These are phyloP conservation scores for Colletes latitarsis DNA, from an alignment of 1,140 invertebrate genomes.

Conservation along the genomic window DNA sequence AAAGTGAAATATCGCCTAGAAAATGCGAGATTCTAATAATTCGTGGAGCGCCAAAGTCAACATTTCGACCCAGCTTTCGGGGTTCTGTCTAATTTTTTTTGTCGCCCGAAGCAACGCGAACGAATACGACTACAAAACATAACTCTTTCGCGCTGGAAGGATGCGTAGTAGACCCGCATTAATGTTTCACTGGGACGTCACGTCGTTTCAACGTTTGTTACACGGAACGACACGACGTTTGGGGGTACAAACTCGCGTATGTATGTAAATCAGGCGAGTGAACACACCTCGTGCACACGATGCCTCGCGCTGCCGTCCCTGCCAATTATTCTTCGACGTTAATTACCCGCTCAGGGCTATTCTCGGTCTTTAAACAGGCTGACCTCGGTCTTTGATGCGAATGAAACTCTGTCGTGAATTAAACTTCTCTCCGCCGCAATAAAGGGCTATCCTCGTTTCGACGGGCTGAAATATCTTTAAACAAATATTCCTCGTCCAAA, in stretches of 20 bases:
- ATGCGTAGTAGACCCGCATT: neutral
- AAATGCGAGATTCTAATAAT: too few relatives aligned
- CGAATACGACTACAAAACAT: neutral
- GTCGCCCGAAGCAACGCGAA: neutral
- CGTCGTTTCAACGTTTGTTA: neutral
- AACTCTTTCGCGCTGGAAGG: too few relatives aligned
- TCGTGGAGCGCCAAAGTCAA: too few relatives aligned
- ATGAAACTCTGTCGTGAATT: neutral
- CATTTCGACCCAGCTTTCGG: neutral
- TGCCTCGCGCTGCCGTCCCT: neutral
- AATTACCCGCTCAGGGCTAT: neutral
- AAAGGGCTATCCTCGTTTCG: too few relatives aligned
- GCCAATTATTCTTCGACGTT: slow-evolving; percentile 8
- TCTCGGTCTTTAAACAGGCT: neutral
- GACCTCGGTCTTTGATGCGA: neutral
- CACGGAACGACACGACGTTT: neutral
- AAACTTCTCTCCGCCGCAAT: too few relatives aligned
- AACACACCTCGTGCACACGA: neutral
- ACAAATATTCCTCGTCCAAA: too few relatives aligned
- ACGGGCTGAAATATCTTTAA: too few relatives aligned
- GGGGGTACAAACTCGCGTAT: neutral
- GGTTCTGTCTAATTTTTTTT: neutral
- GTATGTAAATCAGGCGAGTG: slow-evolving; percentile 2
- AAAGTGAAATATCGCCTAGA: too few relatives aligned
- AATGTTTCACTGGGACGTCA: neutral